phyloP scores from a whole-genome alignment of 2,113 vertebrate species.

The Phyllostomus discolor region DNA sequence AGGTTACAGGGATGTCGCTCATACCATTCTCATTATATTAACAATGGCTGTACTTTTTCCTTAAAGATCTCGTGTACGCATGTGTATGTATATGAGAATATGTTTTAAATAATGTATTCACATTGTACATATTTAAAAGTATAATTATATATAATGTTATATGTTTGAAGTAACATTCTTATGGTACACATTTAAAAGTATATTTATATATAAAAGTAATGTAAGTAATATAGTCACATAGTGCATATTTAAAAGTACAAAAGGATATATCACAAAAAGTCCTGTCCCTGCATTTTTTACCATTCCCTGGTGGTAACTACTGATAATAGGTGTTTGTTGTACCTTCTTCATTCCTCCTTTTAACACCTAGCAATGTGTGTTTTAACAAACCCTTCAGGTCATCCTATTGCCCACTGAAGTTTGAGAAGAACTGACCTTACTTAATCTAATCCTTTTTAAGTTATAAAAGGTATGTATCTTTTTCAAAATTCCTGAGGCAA shows the following conservation, averaged over 20 bases:
- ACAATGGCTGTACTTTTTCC: too few relatives aligned
- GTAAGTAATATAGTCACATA: background rate
- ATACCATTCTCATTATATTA: too few relatives aligned
- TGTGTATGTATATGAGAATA: too few relatives aligned
- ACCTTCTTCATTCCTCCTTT: background rate
- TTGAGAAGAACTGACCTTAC: background rate
- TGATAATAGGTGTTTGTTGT: background rate
- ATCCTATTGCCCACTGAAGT: background rate
- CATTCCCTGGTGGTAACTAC: background rate
- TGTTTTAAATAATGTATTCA: too few relatives aligned
- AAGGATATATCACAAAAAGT: background rate
- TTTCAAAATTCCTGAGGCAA: background rate
- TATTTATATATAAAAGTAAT: too few relatives aligned
- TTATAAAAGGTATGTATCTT: background rate
- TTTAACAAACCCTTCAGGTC: background rate
- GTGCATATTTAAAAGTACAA: background rate
- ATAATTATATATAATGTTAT: background rate
- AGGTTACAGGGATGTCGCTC: too few relatives aligned
- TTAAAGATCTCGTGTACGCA: too few relatives aligned
- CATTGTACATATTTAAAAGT: too few relatives aligned
- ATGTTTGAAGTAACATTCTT: background rate
- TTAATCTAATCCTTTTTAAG: background rate
- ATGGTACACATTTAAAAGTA: too few relatives aligned
- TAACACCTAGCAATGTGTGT: background rate
- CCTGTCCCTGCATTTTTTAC: background rate